phyloP scores from a whole-genome alignment of 2,113 vertebrate genomes.

The Uria lomvia region DNA sequence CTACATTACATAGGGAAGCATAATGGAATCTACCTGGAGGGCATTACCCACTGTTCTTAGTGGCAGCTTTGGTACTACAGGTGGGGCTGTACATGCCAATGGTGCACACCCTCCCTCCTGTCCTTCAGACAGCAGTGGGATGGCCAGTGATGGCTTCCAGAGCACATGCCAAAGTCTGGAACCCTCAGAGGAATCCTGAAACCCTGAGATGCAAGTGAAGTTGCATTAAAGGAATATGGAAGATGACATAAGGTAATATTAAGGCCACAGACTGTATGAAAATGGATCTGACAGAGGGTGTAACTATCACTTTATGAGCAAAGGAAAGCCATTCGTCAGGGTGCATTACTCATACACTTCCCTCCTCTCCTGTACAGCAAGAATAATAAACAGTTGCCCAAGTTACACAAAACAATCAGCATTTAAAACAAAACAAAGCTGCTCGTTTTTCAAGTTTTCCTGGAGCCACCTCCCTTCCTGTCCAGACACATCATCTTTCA shows the following conservation, averaged over 20 bases:
- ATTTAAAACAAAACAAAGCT: conserved; percentile 41
- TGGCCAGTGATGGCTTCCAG: not conserved
- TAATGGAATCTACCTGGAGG: not conserved
- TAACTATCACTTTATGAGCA: not conserved
- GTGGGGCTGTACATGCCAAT: not conserved
- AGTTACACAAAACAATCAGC: conserved; percentile 12
- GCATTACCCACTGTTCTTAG: not conserved
- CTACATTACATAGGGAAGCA: not conserved
- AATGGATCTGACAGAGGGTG: not conserved
- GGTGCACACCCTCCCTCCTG: not conserved
- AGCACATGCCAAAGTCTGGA: not conserved
- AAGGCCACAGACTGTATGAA: not conserved
- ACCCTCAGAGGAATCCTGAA: not conserved
- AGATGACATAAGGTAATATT: not conserved
- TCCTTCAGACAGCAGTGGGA: not conserved
- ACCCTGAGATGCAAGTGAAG: not conserved
- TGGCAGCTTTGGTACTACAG: not conserved
- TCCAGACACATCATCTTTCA: not conserved
- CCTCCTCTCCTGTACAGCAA: conserved; percentile 1
- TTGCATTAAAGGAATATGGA: not conserved
- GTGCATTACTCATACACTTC: not conserved
- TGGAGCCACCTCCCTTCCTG: conserved; percentile 6
- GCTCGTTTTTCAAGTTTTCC: conserved; percentile 24
- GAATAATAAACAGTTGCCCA: not conserved
- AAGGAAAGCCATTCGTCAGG: conserved; percentile 1